These are phyloP conservation scores for Hydropsyche tenuis DNA, from an alignment of 1,140 invertebrate genomes.

Conservation along the genomic window DNA sequence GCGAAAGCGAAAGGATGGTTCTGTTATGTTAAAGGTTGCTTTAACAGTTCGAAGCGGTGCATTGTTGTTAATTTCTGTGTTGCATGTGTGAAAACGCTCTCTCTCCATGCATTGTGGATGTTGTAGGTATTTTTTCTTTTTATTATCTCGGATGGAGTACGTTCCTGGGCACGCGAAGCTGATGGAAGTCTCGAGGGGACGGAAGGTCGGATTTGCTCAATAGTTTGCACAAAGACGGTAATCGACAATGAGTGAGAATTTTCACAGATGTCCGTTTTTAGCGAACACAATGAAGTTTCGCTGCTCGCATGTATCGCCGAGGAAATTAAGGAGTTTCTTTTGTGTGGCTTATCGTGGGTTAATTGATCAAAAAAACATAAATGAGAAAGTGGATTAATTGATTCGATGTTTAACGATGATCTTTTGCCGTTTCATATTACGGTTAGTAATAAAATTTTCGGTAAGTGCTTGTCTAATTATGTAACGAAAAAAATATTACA, in stretches of 20 bases:
- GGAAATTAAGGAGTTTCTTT: not conserved
- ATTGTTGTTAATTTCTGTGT: too few species aligned
- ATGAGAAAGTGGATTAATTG: not conserved
- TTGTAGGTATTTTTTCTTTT: too few species aligned
- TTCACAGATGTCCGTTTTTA: slow-evolving; percentile 29
- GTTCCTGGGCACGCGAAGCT: slow-evolving; percentile 31
- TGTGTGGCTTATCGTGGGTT: not conserved
- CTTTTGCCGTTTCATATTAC: not conserved
- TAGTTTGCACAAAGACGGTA: slow-evolving; percentile 32
- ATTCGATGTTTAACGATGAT: not conserved
- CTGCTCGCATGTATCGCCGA: not conserved
- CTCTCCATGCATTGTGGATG: too few species aligned
- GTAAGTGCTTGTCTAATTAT: too few species aligned
- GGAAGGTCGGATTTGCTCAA: slow-evolving; percentile 25
- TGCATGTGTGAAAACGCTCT: too few species aligned
- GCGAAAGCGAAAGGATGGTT: too few species aligned
- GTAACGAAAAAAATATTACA: not conserved
- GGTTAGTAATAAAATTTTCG: too few species aligned
- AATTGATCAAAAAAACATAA: too few species aligned
- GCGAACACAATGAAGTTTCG: too few species aligned
- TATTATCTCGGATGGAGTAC: too few species aligned
- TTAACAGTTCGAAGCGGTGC: too few species aligned
- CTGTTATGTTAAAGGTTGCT: too few species aligned
- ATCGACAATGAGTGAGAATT: slow-evolving; percentile 46
- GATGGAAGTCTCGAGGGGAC: slow-evolving; percentile 11